Evolutionary conservation across 2,113 vertebrate species (phyloP).

Genomic region (Seriola aureovittata): DNA sequence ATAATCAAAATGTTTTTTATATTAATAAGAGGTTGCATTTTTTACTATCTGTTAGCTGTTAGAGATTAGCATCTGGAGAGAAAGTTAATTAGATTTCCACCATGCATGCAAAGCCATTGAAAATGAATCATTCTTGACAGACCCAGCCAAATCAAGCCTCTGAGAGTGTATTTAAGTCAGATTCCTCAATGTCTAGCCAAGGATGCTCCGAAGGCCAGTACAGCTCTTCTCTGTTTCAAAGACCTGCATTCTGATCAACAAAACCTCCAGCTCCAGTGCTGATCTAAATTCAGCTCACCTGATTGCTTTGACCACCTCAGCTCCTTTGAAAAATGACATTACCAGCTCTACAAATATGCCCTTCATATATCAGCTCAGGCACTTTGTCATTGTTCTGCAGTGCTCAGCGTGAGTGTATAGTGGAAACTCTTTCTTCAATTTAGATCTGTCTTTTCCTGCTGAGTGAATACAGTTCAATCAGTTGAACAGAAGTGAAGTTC

Average conservation of each 20-base stretch:
- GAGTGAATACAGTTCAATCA: conserved; percentile 3
- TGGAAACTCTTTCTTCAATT: conserved; percentile 10
- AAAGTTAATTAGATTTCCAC: neutral
- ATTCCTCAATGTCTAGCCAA: conserved; percentile 16
- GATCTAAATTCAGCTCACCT: conserved; percentile 51
- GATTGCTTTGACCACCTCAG: conserved; percentile 11
- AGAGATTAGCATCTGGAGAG: neutral
- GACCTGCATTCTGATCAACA: neutral
- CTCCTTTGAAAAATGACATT: conserved; percentile 40
- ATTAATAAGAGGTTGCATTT: neutral
- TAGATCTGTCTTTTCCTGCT: conserved; percentile 2
- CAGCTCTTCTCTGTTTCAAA: neutral
- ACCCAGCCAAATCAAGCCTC: neutral
- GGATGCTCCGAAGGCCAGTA: conserved; percentile 2
- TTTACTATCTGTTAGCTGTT: neutral
- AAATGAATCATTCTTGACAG: conserved; percentile 1
- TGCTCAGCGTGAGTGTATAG: neutral
- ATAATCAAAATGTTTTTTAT: neutral
- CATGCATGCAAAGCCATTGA: neutral
- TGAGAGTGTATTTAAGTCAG: neutral
- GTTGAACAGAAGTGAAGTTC: neutral
- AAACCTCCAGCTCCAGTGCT: neutral
- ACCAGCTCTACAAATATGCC: neutral
- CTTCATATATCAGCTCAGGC: conserved; percentile 28
- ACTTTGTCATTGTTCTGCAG: conserved; percentile 44